phyloP scores from a whole-genome alignment of 2,888 invertebrate species.

The Ditylenchus weischeri region DNA sequence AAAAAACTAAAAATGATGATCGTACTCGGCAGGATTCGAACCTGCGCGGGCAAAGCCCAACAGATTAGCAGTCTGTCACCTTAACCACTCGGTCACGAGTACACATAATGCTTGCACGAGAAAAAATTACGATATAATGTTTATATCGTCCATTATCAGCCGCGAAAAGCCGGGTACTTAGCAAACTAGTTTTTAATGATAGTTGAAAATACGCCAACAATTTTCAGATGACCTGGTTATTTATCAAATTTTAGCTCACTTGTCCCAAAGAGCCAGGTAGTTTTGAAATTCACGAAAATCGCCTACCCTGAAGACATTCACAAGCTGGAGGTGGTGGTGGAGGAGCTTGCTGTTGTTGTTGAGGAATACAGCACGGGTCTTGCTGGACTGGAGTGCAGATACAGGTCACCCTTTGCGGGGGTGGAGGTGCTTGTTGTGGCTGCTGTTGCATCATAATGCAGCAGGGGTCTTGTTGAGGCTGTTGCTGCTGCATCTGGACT shows the following conservation, averaged over 20 bases:
- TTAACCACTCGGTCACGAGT: constrained; percentile 58
- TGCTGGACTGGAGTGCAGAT: constrained; percentile 23
- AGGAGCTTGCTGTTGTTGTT: constrained; percentile 16
- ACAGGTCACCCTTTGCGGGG: constrained; percentile 9
- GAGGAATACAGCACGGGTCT: constrained; percentile 25
- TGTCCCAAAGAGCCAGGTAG: no score
- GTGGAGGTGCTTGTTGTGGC: constrained; percentile 7
- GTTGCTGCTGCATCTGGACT: neutral
- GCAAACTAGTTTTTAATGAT: no score
- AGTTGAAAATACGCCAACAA: no score
- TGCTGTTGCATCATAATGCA: constrained; percentile 9
- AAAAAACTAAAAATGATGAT: no score
- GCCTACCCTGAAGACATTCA: constrained; percentile 3
- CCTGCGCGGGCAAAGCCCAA: constrained; percentile 58
- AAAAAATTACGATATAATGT: no score
- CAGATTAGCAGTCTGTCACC: constrained; percentile 60
- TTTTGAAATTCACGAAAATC: no score
- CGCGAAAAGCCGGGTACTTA: no score
- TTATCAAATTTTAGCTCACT: no score
- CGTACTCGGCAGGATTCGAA: constrained; percentile 45
- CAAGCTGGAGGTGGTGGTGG: constrained; percentile 8
- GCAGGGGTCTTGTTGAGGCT: constrained; percentile 9
- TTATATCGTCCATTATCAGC: no score
- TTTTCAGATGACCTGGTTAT: no score
- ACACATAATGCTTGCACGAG: no score